Evolutionary conservation across 2,797 vertebrate species (phyloP), one percentile per base, ranked within the genome.

Genomic region (Pelobates cultripes): DNA sequence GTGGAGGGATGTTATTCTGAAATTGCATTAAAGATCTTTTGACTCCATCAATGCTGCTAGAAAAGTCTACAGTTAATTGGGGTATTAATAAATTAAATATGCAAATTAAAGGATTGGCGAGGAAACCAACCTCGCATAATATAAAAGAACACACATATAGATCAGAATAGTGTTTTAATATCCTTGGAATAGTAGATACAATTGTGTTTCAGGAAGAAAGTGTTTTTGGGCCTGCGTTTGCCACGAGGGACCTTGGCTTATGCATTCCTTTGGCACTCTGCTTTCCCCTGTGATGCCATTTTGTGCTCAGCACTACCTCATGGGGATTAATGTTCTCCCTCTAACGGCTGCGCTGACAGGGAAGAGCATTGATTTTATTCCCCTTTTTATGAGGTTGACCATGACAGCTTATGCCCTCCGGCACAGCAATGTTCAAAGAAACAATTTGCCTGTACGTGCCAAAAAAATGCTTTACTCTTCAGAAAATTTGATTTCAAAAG

Each of bases 301-400:
- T 83, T 75, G 77, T 78, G 41, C 73, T 79, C 43, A 77, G 80
- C 63, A 80, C 13, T 28, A 42, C 80, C 80, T 81, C 77, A 84
- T 17, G 77, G 74, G 61, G 85, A 80, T 76, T 64, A 87, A 44
- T 78, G 28, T 40, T 79, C 45, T 87, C 79, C 45, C 75, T 80
- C 80, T 57, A 73, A 81, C 80, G 87, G 73, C 60, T 91, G 85
- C 72, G 53, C 86, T 77, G 68, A 40, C 55, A 83, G 3, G 42
- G 64, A 61, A 72, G 85, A 79, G 71, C 71, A 77, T 86, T 76
- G 82, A 84, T 84, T 84, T 79, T 76, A 84, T 80, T 84, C 82
- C 82, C 72, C 53, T 84, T 80, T 84, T 84, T 84, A 84, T 84
- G 82, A 84, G 77, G 77, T 79, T 84, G 77, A 79, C 77, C 82